Percentiles rank a stretch among this genome's conserved stretches.
Evolutionary conservation across 2,888 invertebrate genomes (phyloP).

Genomic region (Tetragonisca angustula): DNA sequence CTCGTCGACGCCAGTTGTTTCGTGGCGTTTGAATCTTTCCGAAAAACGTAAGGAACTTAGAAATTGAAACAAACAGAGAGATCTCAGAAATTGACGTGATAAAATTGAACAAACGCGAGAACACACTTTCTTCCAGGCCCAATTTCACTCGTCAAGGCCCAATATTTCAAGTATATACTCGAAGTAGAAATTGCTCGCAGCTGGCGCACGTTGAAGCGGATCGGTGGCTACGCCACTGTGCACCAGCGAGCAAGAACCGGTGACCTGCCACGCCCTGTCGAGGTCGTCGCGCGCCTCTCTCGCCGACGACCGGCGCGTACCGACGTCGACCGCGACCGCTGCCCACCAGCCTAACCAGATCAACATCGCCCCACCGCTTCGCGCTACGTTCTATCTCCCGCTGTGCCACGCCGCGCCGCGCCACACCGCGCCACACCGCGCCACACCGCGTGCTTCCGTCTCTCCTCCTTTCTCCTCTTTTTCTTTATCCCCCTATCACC

Average conservation of each 20-base stretch:
- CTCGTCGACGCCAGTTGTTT: neutral
- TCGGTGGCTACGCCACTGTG: slow-evolving; percentile 74
- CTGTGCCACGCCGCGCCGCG: slow-evolving; percentile 67
- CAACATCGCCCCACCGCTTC: slow-evolving; percentile 76
- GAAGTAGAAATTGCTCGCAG: slow-evolving; percentile 34
- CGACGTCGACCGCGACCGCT: slow-evolving; percentile 68
- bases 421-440: slow-evolving; percentile 58
- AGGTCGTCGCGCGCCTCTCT: slow-evolving; percentile 82
- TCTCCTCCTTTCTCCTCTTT: slow-evolving; percentile 62
- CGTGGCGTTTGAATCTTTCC: neutral
- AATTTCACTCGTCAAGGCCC: no score
- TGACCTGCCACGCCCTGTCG: slow-evolving; percentile 83
- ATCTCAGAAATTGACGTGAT: no score
- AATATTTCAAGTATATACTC: no score
- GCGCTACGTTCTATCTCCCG: slow-evolving; percentile 59
- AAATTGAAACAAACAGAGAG: no score
- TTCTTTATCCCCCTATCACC: slow-evolving; percentile 44
- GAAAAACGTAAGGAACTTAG: neutral
- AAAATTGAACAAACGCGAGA: no score
- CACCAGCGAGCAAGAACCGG: slow-evolving; percentile 77
- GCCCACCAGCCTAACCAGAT: slow-evolving; percentile 77
- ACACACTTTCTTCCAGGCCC: no score
- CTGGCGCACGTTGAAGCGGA: slow-evolving; percentile 42
- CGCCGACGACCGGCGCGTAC: slow-evolving; percentile 78
- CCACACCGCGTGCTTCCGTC: slow-evolving; percentile 52